Base-by-base conservation (phyloP, 2,888 invertebrate genomes). In the Synanthedon formicaeformis region DNA sequence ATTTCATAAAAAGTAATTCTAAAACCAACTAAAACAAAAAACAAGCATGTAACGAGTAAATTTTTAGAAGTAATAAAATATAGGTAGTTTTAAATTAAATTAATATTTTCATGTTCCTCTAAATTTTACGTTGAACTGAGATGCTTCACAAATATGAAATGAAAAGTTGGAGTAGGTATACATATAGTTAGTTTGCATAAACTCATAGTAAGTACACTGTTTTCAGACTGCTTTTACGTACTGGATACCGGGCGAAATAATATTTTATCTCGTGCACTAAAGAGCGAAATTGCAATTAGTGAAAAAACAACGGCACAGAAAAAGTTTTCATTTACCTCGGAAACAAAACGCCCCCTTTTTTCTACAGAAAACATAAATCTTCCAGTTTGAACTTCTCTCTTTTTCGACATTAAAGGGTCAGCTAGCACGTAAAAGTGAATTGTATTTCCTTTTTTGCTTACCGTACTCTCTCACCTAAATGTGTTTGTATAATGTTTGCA, bases 331-430 rank as follows among this genome's bases (percentile, higher is more conserved):
- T 66, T 71, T 69, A 67, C 62, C 61, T 61, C 63, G 62, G 65
- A 73, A 71, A 62, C 66, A 69, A 67, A 73, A 69, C 8, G 34
- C 49, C 64, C 65, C 67, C 67, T 68, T 71, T 70, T 71, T 66
- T 65, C 58, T 57, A 53, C 53, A 59, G 60, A 65, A 67, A 62
- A 59, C 71, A 77, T 80, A 80, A 80, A 80, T 81, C 78, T 79
- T 73, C 60, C 65, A 61, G 66, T 67, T 68, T 64, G 63, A 61
- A 66, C 64, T 58, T 69, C 60, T 50, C 51, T 65, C 63, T 65
- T 69, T 74, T 73, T 71, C 66, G 62, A 67, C 74, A 67, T 65
- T 62, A 65, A 60, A 69, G 70, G 68, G 70, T 69, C 67, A 65
- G 68, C 62, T 56, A 60, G 67, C 69, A 68, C 70, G 67, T 68